These are phyloP conservation scores for Rhabdornis inornatus DNA, from an alignment of 2,113 vertebrate species.

Conservation along the genomic window DNA sequence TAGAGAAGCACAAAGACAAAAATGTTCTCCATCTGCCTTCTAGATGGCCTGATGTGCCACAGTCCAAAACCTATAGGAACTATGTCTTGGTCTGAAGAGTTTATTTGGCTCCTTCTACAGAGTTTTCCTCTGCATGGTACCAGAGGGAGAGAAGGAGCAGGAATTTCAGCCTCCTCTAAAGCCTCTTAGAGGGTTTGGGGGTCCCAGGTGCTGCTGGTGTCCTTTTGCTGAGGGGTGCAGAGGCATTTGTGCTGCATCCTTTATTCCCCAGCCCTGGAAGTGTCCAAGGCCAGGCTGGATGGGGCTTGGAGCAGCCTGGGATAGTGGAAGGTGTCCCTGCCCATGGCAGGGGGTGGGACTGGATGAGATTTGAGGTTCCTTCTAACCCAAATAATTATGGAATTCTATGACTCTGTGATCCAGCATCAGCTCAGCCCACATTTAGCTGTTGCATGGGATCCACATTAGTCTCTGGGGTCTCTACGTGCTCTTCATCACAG, in stretches of 20 bases:
- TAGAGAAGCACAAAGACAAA: background rate
- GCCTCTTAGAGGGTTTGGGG: background rate
- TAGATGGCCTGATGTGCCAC: background rate
- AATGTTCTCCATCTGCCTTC: background rate
- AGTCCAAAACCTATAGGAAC: background rate
- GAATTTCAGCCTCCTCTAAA: background rate
- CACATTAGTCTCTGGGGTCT: background rate
- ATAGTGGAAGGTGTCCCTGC: background rate
- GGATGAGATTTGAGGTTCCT: background rate
- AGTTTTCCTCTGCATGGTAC: background rate
- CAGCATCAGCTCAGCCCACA: background rate
- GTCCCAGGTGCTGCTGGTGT: background rate
- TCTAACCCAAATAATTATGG: too few species aligned
- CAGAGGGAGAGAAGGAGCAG: background rate
- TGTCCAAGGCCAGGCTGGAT: background rate
- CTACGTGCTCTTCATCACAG: background rate
- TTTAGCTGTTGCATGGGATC: background rate
- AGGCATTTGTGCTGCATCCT: background rate
- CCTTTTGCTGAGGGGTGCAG: background rate
- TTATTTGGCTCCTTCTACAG: background rate
- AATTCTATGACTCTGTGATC: background rate
- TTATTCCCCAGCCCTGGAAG: background rate
- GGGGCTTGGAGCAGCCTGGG: rapidly evolving
- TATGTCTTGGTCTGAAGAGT: background rate
- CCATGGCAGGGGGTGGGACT: background rate